These are phyloP conservation scores for Caenorhabditis latens DNA, from an alignment of 1,140 invertebrate species.

Conservation along the genomic window DNA sequence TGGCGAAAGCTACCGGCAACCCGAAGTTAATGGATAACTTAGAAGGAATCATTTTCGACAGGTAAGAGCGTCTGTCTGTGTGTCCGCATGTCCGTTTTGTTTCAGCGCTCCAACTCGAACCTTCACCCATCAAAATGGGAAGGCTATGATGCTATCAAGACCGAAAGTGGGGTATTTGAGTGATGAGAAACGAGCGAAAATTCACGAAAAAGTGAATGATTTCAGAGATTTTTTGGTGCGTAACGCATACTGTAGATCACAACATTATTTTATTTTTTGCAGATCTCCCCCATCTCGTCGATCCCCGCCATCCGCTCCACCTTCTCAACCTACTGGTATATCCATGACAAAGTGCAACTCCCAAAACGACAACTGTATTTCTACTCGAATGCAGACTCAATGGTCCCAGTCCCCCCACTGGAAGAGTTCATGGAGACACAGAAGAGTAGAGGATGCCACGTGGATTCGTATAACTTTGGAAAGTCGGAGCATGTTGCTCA, in stretches of 20 bases:
- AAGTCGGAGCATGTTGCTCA: background rate
- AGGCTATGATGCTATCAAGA: slow-evolving; percentile 7
- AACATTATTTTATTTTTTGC: background rate
- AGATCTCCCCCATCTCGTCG: background rate
- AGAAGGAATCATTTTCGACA: background rate
- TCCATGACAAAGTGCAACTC: slow-evolving; percentile 8
- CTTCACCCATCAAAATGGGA: background rate
- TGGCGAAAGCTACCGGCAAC: background rate
- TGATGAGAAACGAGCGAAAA: background rate
- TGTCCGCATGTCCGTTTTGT: no score
- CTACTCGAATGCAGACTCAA: background rate
- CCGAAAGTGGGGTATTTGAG: background rate
- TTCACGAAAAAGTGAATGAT: background rate
- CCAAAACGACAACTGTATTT: slow-evolving; percentile 16
- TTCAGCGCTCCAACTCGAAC: background rate
- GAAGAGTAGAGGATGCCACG: background rate
- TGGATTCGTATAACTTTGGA: background rate
- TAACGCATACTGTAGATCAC: background rate
- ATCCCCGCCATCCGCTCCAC: background rate
- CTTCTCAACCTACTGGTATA: background rate
- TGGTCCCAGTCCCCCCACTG: background rate
- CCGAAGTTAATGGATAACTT: background rate
- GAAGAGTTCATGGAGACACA: background rate
- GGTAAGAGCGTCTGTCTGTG: no score
- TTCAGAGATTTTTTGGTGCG: background rate